Percentiles rank a stretch among this genome's conserved stretches.
phyloP scores from a whole-genome alignment of 2,888 invertebrate genomes.

The Panopea generosa region DNA sequence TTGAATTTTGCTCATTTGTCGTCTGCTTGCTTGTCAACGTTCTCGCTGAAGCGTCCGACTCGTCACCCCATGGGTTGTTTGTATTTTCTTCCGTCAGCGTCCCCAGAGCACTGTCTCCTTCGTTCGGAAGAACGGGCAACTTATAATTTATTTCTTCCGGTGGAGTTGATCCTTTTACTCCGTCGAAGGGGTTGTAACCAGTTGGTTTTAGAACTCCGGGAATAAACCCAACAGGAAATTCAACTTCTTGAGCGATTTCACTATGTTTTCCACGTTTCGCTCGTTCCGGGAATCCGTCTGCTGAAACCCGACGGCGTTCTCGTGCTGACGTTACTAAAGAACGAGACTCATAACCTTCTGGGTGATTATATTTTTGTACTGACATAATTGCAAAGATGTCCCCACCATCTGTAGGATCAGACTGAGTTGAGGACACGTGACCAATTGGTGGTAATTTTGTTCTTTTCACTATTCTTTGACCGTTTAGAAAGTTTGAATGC shows the following conservation, averaged over 20 bases:
- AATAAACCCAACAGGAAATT: constrained; percentile 43
- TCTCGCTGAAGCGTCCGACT: constrained; percentile 12
- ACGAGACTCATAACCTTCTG: constrained; percentile 13
- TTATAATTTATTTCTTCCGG: constrained; percentile 27
- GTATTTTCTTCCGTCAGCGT: constrained; percentile 35
- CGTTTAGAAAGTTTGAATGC: constrained; percentile 66
- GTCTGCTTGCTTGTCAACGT: constrained; percentile 6
- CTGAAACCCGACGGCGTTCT: not conserved
- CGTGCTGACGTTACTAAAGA: not conserved
- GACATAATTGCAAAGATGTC: constrained; percentile 67
- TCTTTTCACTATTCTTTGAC: constrained; percentile 62
- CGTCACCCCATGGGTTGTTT: constrained; percentile 4
- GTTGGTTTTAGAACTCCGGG: constrained; percentile 44
- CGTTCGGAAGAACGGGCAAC: constrained; percentile 21
- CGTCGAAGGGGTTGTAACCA: constrained; percentile 55
- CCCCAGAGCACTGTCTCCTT: constrained; percentile 38
- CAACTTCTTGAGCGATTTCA: constrained; percentile 37
- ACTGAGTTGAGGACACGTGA: constrained; percentile 33
- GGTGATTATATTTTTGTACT: constrained; percentile 62
- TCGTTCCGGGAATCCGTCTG: not conserved
- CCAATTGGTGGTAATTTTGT: constrained; percentile 65
- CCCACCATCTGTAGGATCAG: constrained; percentile 44
- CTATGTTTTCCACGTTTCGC: not conserved
- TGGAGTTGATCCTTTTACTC: constrained; percentile 51
- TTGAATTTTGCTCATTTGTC: not conserved